Base-by-base conservation (phyloP, 2,888 invertebrate species). In the Caenorhabditis sp. region DNA sequence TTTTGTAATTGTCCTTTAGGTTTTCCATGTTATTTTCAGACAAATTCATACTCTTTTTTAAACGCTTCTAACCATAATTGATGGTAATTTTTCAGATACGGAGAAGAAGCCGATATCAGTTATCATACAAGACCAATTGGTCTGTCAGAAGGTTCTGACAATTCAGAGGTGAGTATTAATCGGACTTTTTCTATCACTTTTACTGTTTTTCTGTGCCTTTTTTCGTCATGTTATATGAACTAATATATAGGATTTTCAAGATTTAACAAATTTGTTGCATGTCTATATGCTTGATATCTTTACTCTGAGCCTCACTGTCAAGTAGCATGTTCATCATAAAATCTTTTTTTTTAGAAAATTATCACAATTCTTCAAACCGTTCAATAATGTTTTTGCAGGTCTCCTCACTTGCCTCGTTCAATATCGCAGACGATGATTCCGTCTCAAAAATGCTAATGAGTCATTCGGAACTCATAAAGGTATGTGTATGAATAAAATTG, bases 381-480 rank as follows among this genome's bases (percentile, higher is more conserved):
- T 49, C 19, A 49, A 49, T 8, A 49, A 8, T 14, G 17, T 1
- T 55, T 26, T 61, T 67, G 1, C 60, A 79, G 65, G 79, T 78
- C 5, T 77, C 77, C 26, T 81, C 81, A 1, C 71, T 81, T 10
- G 72, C 78, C 21, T 71, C 70, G 4, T 69, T 69, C 54, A 51
- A 78, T n/a, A 60, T 73, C 27, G 66, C 68, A 0, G 81, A 80
- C 31, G 80, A 80, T 27, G 80, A 80, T 24, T 60, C 66, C 19
- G 71, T 82, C 14, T 55, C 74, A 12, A 80, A 78, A 58, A 80
- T 80, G 80, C 62, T 82, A 10, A 67, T 78, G 55, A 77, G 73
- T 49, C 81, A 82, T 63, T 77, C 80, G 4, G 74, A 74, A 12
- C 63, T 82, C 4, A 82, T 82, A 10, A 67, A 77, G 70, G 81